Percentiles rank a stretch among this genome's conserved stretches.
Conservation (phyloP, 2,797 vertebrate genomes). For the Chrosomus eos region DNA sequence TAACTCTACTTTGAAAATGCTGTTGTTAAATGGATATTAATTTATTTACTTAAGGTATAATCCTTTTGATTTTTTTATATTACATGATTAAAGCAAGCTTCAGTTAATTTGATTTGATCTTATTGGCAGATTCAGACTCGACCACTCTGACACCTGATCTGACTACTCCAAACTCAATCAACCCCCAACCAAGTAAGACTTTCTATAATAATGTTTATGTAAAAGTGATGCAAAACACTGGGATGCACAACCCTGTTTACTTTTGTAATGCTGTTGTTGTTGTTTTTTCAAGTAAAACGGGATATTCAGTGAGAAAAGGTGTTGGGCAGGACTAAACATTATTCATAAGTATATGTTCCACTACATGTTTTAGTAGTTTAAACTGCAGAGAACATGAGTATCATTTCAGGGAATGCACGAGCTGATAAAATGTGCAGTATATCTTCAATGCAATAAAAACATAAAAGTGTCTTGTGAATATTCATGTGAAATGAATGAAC, state of each 20-base stretch:
- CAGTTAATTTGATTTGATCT: background rate
- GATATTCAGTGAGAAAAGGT: background rate
- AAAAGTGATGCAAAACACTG: background rate
- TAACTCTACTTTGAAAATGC: background rate
- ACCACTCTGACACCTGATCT: background rate
- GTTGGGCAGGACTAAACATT: background rate
- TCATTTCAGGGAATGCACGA: background rate
- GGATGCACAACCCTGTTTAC: background rate
- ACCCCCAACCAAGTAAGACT: constrained; percentile 37
- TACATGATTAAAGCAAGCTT: background rate
- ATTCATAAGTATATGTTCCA: background rate
- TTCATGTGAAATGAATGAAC: background rate
- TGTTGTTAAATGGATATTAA: background rate
- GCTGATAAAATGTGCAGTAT: background rate
- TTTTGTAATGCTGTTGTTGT: background rate
- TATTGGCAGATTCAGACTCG: background rate
- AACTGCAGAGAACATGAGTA: background rate
- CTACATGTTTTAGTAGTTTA: background rate
- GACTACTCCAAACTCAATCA: background rate
- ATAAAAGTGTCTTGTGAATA: background rate
- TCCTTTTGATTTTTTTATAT: background rate
- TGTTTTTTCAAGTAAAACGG: background rate
- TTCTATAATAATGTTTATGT: background rate
- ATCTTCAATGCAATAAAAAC: background rate
- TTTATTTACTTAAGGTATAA: background rate